Percentiles rank a stretch among this genome's conserved stretches.
Evolutionary conservation across 2,888 invertebrate genomes (phyloP).

Genomic region (Catocala fraxini): DNA sequence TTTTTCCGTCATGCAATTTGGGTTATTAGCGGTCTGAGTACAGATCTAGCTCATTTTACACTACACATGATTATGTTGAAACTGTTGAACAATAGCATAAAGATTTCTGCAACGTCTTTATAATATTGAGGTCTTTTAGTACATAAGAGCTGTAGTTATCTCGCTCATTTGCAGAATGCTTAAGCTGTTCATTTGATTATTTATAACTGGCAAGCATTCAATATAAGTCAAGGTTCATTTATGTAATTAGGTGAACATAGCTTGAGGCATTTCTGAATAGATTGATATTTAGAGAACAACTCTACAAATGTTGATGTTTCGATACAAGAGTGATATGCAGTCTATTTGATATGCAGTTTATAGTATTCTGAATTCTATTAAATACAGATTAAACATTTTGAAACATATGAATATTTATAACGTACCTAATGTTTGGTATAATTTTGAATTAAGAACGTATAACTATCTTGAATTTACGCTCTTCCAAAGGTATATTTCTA

Average conservation of each 20-base stretch:
- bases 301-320: conserved; percentile 24
- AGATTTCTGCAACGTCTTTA: conserved; percentile 11
- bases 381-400: conserved; percentile 6
- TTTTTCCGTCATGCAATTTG: conserved; percentile 24
- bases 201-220: conserved; percentile 32
- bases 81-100: conserved; percentile 14
- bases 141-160: neutral
- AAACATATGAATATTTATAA: conserved; percentile 3
- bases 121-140: conserved; percentile 7
- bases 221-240: conserved; percentile 49
- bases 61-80: conserved; percentile 13
- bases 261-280: conserved; percentile 38
- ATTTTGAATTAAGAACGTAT: too few relatives aligned
- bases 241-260: conserved; percentile 41
- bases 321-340: conserved; percentile 29
- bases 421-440: too few relatives aligned
- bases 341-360: conserved; percentile 11
- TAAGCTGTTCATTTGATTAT: conserved; percentile 29
- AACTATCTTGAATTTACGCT: too few relatives aligned
- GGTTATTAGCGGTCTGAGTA: conserved; percentile 40
- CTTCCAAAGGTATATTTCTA: too few relatives aligned
- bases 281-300: conserved; percentile 34
- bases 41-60: conserved; percentile 20
- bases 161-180: conserved; percentile 29
- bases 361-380: conserved; percentile 7